A percentile compares a stretch with the other conserved stretches of the same genome.
These are phyloP conservation scores for Dendrolimus pini DNA, from an alignment of 2,888 invertebrate genomes.

Conservation along the genomic window DNA sequence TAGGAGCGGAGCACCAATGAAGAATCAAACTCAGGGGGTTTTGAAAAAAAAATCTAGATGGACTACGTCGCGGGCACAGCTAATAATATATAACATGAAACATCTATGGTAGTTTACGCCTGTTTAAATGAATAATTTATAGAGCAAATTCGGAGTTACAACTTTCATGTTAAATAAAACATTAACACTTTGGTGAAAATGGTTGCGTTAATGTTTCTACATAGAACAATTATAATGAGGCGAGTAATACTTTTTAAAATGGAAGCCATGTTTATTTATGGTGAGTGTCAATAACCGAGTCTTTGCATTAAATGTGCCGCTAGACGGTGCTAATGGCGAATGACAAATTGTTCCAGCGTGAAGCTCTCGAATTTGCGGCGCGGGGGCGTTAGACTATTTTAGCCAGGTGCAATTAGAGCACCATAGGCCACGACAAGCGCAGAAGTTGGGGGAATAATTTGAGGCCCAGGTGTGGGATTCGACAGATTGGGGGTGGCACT, in stretches of 20 bases:
- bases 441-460: too few relatives aligned
- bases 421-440: too few relatives aligned
- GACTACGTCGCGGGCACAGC: too few relatives aligned
- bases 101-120: too few relatives aligned
- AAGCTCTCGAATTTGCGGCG: conserved; percentile 50
- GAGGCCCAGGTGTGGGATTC: too few relatives aligned
- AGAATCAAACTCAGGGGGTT: too few relatives aligned
- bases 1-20: too few relatives aligned
- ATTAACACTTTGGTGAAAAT: conserved; percentile 17
- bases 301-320: conserved; percentile 33
- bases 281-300: conserved; percentile 25
- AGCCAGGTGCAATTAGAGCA: too few relatives aligned
- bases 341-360: conserved; percentile 49
- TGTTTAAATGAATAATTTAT: too few relatives aligned
- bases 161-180: conserved; percentile 1
- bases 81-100: too few relatives aligned
- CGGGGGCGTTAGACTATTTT: conserved; percentile 8
- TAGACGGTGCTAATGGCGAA: conserved; percentile 53
- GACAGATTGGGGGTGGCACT: too few relatives aligned
- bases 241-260: conserved; percentile 11
- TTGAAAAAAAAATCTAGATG: too few relatives aligned
- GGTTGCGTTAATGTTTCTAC: conserved; percentile 8
- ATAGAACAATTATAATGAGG: conserved; percentile 9
- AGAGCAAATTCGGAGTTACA: conserved; percentile 8
- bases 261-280: conserved; percentile 9